Conservation (phyloP, 2,797 vertebrate genomes). For the Crax fasciolata region DNA sequence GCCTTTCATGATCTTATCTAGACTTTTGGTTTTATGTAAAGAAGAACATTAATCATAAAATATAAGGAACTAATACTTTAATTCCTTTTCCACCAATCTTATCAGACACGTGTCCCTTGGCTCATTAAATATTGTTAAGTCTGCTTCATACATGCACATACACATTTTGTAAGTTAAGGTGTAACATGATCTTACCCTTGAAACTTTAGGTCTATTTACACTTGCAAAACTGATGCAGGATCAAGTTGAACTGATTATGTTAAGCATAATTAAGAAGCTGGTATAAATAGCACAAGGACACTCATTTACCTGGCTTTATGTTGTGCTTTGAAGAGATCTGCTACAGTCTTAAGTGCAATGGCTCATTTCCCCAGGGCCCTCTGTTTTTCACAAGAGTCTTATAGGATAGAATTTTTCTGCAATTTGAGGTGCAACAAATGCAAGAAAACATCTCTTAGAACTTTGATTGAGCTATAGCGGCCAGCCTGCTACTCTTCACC, state of each 20-base stretch:
- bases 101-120: constrained; percentile 51
- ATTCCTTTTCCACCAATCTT: constrained; percentile 75
- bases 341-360: constrained; percentile 61
- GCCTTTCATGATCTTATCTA: constrained; percentile 72
- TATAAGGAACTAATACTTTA: constrained; percentile 84
- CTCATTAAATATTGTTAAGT: constrained; percentile 71
- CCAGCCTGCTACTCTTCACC: neutral
- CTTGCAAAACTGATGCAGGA: constrained; percentile 50
- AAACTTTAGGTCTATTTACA: constrained; percentile 54
- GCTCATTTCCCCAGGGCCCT: constrained; percentile 10
- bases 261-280: constrained; percentile 57
- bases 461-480: neutral
- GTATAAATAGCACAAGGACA: neutral
- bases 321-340: constrained; percentile 29
- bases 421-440: constrained; percentile 5
- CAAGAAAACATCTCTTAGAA: neutral
- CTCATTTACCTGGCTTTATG: neutral
- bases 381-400: neutral
- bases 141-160: constrained; percentile 30
- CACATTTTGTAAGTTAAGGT: constrained; percentile 38
- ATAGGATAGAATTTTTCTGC: neutral
- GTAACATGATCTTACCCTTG: constrained; percentile 34
- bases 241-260: constrained; percentile 19
- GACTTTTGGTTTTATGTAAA: constrained; percentile 71
- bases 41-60: constrained; percentile 83